Evolutionary conservation across 2,888 invertebrate genomes (phyloP), one percentile per base, ranked within the genome.

Genomic region (Andrena haemorrhoa): DNA sequence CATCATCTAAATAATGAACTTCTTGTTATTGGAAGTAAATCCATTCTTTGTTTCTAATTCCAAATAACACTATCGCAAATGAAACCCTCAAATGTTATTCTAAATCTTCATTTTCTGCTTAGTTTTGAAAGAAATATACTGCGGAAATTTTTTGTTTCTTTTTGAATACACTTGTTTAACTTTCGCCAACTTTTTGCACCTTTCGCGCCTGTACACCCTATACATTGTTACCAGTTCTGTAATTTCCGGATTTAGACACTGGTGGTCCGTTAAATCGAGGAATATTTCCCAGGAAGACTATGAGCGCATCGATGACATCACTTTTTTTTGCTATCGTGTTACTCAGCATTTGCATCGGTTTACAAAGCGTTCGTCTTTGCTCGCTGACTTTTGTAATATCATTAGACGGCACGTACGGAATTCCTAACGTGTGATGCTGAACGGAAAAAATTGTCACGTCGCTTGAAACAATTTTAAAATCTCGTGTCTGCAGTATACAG

Each of bases 291-390:
- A 4, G n/a, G 16, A 49, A 41, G n/a, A 2, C 31, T 12, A 60
- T 68, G 68, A 64, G 16, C 58, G 23, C 73, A 69, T 79, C 68
- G 79, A 72, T 81, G 80, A 81, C 49, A 79, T 81, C 80, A 81
- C 31, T 73, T 69, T 69, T 69, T 79, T 79, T 58, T 69, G 58
- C 64, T 78, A 58, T 47, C 66, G 23, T 7, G 47, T 73, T 69
- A 73, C 64, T 79, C 79, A 78, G 8, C 49, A 53, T 79, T 58
- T 33, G 31, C 71, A 51, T 51, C 41, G 26, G 56, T 35, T 69
- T 12, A 5, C 64, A 64, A 26, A 1, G 20, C 29, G 49, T 20
- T 65, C 65, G 16, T 49, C 66, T 68, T 58, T 60, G 20, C 26
- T 2, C 41, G 41, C 10, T 58, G 58, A 70, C 7, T 29, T 29